Conservation (phyloP, 2,113 vertebrate species). For the Poecile atricapillus region DNA sequence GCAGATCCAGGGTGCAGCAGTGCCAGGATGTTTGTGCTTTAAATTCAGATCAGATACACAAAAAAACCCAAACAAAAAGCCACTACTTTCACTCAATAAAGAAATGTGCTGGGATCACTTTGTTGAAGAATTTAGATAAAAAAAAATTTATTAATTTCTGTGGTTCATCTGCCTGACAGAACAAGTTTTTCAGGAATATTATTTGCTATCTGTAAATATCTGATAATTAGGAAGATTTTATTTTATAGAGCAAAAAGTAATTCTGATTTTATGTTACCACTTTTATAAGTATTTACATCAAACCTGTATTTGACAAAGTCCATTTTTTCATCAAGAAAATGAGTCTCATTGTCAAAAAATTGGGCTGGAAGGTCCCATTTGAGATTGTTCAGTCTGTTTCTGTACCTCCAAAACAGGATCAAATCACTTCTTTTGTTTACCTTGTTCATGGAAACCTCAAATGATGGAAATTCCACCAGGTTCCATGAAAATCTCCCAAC, state of each 20-base stretch:
- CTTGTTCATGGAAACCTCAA: neutral
- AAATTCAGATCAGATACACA: slow-evolving; percentile 8
- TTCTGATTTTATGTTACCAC: neutral
- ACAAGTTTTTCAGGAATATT: neutral
- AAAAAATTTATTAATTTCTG: neutral
- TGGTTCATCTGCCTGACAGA: neutral
- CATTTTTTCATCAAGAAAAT: neutral
- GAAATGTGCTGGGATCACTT: neutral
- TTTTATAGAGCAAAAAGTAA: neutral
- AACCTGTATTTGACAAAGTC: neutral
- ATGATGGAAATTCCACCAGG: neutral
- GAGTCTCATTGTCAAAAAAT: neutral
- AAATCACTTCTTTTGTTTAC: neutral
- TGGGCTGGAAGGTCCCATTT: neutral
- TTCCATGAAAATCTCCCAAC: neutral
- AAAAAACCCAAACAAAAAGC: neutral
- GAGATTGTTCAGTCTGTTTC: neutral
- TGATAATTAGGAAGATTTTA: neutral
- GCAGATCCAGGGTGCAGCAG: neutral
- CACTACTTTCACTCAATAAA: neutral
- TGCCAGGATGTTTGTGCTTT: neutral
- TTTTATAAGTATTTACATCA: neutral
- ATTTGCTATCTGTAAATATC: neutral
- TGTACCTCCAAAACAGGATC: neutral
- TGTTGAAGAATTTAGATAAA: neutral